Evolutionary conservation across 2,113 vertebrate species (phyloP), one percentile per base, ranked within the genome.

Genomic region (Candoia aspera): DNA sequence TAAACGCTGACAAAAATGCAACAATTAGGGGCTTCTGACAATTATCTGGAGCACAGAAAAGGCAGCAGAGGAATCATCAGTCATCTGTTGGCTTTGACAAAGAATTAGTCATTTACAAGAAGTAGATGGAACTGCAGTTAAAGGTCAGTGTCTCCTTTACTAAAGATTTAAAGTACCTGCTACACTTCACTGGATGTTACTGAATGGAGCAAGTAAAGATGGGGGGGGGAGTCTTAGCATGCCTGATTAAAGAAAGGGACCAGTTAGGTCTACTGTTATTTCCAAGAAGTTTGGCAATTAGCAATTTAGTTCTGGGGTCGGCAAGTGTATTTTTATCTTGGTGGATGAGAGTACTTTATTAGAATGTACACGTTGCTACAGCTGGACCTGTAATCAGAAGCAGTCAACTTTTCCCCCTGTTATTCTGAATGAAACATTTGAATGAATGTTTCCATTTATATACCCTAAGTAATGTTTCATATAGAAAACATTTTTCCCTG

Each of bases 381-480:
- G 84, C 86, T 94, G 90, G 62, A 94, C 26, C 68, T 91, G 86
- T 54, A 91, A 60, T 89, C 46, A 86, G 15, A 90, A 88, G 0
- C 0, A 15, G 6, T 91, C 86, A 62, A 1, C n/a, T 86, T 90
- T 64, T 33, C 26, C 3, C 88, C 86, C 92, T 90, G 86, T 11
- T 94, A 89, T 90, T 94, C 94, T 89, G 93, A 95, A 90, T 55
- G 13, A 96, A 91, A 58, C 46, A 91, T 93, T 93, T 95, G 88
- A 96, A 95, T 95, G 89, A 92, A n/a, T 91, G 60, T 95, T 97
- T 96, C 95, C 85, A 93, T 95, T 97, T 96, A 94, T 95, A 95
- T 87, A 68, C 60, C 73, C 19, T 92, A 97, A 96, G 58, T 94
- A 95, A 90, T 90, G 89, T 95, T 96, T 94, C 96, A 95, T 85